Evolutionary conservation across 1,140 invertebrate species (phyloP).

Genomic region (Micrasema longulum): DNA sequence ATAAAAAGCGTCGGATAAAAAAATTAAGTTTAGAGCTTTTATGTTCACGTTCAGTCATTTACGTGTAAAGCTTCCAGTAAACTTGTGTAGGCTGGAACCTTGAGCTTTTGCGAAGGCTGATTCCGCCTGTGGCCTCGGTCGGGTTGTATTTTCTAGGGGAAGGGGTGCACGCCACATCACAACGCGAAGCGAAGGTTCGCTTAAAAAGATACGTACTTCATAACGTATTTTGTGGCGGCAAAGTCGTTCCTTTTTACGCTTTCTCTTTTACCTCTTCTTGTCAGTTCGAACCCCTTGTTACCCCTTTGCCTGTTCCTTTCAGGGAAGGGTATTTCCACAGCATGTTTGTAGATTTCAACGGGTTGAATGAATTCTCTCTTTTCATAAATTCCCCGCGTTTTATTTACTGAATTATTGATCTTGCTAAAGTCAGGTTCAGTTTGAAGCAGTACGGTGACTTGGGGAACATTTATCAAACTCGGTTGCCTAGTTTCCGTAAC

Average conservation of each 20-base stretch:
- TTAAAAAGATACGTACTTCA: not conserved
- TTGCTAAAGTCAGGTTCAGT: constrained; percentile 9
- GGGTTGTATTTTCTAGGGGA: not conserved
- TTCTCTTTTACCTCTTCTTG: too few species aligned
- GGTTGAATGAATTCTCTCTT: not conserved
- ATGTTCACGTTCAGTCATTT: too few species aligned
- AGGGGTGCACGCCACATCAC: too few species aligned
- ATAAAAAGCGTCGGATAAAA: too few species aligned
- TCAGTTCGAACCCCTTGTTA: not conserved
- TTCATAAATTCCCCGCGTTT: not conserved
- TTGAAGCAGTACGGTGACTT: constrained; percentile 15
- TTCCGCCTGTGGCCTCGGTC: constrained; percentile 19
- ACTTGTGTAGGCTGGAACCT: constrained; percentile 15
- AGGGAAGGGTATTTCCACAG: not conserved
- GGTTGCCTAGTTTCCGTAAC: constrained; percentile 24
- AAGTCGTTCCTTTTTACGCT: too few species aligned
- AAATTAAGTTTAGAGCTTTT: too few species aligned
- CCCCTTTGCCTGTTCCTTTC: too few species aligned
- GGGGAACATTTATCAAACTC: constrained; percentile 36
- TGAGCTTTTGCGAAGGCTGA: constrained; percentile 6
- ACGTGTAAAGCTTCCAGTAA: not conserved
- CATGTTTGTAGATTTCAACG: not conserved
- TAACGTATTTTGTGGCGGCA: not conserved
- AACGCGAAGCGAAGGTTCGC: not conserved
- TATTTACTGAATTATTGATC: constrained; percentile 3